Percentiles rank a stretch among this genome's conserved stretches.
phyloP scores from a whole-genome alignment of 2,113 vertebrate genomes.

The Hypanus sabinus region DNA sequence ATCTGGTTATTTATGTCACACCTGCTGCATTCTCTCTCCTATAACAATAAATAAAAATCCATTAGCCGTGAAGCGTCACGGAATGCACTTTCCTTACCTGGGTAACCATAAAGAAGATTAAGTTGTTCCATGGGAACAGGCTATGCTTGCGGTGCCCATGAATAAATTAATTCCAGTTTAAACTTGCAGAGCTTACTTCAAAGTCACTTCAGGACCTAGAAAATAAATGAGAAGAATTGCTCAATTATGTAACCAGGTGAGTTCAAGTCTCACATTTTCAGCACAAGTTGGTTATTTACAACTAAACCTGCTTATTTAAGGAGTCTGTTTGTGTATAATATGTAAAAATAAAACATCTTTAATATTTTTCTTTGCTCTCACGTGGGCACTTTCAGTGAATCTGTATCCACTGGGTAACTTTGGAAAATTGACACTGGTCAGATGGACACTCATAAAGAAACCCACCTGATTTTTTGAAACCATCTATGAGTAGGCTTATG shows the following conservation, averaged over 20 bases:
- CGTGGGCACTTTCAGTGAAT: too few species aligned
- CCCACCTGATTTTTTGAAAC: too few species aligned
- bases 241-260: background rate
- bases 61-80: background rate
- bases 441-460: too few species aligned
- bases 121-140: background rate
- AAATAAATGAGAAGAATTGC: background rate
- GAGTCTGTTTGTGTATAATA: background rate
- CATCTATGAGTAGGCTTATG: too few species aligned
- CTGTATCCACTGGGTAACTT: too few species aligned
- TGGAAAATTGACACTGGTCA: too few species aligned
- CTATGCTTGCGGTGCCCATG: background rate
- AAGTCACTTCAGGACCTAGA: background rate
- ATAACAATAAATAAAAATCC: background rate
- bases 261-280: background rate
- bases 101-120: background rate
- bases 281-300: background rate
- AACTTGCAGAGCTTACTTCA: background rate
- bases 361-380: background rate
- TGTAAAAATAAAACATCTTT: background rate
- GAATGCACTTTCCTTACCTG: background rate
- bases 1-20: background rate
- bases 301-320: background rate
- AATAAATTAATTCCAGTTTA: constrained; percentile 4
- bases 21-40: background rate